phyloP scores from a whole-genome alignment of 2,797 vertebrate species.

The Fistularia tabacaria region DNA sequence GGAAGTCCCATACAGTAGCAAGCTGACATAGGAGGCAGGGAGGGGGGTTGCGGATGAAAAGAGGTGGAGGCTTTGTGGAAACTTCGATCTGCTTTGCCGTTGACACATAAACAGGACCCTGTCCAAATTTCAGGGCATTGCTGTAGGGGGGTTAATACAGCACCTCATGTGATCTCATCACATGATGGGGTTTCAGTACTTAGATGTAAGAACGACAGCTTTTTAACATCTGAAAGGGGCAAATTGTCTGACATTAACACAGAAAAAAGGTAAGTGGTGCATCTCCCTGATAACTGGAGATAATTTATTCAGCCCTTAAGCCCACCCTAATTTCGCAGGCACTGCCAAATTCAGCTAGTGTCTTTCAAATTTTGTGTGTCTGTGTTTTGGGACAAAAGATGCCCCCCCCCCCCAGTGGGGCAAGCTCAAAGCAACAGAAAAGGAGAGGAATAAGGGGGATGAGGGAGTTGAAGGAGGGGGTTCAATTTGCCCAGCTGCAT shows the following conservation, averaged over 20 bases:
- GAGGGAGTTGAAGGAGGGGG: conserved; percentile 49
- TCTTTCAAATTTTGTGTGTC: conserved; percentile 45
- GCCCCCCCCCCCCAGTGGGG: conserved; percentile 62
- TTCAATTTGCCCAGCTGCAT: conserved; percentile 69
- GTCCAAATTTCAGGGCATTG: conserved; percentile 36
- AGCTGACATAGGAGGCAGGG: conserved; percentile 8
- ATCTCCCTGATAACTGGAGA: conserved; percentile 27
- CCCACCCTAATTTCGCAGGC: conserved; percentile 32
- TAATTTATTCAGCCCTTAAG: conserved; percentile 30
- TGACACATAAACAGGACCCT: conserved; percentile 38
- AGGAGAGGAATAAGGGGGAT: conserved; percentile 37
- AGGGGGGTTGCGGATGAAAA: background rate
- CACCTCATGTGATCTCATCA: conserved; percentile 7
- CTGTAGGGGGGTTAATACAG: conserved; percentile 12
- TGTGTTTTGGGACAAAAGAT: conserved; percentile 69
- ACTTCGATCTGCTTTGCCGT: conserved; percentile 41
- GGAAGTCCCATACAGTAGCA: conserved; percentile 61
- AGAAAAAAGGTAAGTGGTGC: conserved; percentile 19
- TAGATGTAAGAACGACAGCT: no score
- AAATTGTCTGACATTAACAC: conserved; percentile 4
- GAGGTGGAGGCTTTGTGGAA: conserved; percentile 38
- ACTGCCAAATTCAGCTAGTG: conserved; percentile 55
- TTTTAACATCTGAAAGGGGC: background rate
- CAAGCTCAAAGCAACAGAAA: conserved; percentile 60
- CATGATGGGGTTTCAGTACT: conserved; percentile 3